phyloP scores from a whole-genome alignment of 2,113 vertebrate species.

The Esox niger region DNA sequence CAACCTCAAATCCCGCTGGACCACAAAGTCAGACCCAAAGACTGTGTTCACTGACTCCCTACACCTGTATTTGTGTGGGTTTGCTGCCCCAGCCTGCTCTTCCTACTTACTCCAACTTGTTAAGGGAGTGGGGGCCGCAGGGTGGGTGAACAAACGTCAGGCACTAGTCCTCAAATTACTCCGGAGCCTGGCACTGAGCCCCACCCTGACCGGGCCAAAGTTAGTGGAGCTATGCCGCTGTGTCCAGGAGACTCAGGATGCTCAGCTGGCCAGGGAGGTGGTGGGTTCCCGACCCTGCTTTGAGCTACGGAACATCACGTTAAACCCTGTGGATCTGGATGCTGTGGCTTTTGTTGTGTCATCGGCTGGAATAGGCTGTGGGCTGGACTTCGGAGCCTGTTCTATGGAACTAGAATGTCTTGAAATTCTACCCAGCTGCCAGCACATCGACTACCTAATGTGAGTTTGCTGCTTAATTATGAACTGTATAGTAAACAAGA shows the following conservation, averaged over 20 bases:
- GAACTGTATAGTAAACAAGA: neutral
- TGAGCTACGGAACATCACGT: conserved; percentile 80
- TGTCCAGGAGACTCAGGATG: conserved; percentile 79
- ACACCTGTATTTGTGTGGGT: conserved; percentile 81
- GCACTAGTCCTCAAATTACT: conserved; percentile 66
- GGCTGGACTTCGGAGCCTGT: conserved; percentile 83
- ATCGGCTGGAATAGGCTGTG: conserved; percentile 51
- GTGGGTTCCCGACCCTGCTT: conserved; percentile 68
- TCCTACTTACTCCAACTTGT: conserved; percentile 68
- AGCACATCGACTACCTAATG: conserved; percentile 77
- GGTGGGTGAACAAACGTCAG: conserved; percentile 73
- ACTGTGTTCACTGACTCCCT: conserved; percentile 75
- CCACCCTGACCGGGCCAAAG: conserved; percentile 83
- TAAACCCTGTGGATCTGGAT: conserved; percentile 76
- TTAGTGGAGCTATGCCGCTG: conserved; percentile 82
- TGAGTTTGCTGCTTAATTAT: conserved; percentile 55
- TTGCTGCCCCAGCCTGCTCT: conserved; percentile 72
- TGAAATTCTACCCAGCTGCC: conserved; percentile 74
- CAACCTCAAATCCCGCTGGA: conserved; percentile 84
- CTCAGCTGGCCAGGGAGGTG: conserved; percentile 57
- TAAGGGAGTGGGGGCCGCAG: conserved; percentile 3
- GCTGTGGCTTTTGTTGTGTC: conserved; percentile 77
- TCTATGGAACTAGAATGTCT: conserved; percentile 78
- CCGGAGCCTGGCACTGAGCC: conserved; percentile 60
- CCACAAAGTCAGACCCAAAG: conserved; percentile 71